Evolutionary conservation across 2,888 invertebrate species (phyloP).

Genomic region (Aproaerema taeniolella): DNA sequence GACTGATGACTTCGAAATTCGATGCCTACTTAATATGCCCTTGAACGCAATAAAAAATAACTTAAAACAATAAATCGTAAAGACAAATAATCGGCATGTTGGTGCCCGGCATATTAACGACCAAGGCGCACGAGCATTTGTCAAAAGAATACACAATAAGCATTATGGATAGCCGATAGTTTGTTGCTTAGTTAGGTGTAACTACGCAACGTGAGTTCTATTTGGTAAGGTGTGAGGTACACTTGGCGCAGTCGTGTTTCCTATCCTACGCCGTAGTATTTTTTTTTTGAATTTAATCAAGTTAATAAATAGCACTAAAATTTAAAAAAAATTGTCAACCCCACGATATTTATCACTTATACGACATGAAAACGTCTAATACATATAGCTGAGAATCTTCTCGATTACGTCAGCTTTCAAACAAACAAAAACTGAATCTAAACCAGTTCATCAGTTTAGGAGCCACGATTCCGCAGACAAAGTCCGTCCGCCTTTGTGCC

Average conservation of each 20-base stretch:
- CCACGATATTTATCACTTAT: not conserved
- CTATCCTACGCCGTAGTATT: not conserved
- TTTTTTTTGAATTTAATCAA: not conserved
- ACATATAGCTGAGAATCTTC: not conserved
- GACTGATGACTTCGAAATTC: too few species aligned
- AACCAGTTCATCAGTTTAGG: too few species aligned
- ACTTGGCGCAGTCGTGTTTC: conserved; percentile 24
- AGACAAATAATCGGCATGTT: conserved; percentile 43
- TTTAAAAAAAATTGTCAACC: not conserved
- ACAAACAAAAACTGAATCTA: too few species aligned
- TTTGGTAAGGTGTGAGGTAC: conserved; percentile 23
- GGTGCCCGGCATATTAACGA: conserved; percentile 42
- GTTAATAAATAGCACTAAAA: not conserved
- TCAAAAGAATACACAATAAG: conserved; percentile 69
- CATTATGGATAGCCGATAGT: conserved; percentile 70
- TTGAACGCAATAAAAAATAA: too few species aligned
- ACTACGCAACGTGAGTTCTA: conserved; percentile 38
- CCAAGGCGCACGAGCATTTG: conserved; percentile 50
- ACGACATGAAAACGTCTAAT: not conserved
- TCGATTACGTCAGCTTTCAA: not conserved
- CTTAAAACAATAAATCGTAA: conserved; percentile 40
- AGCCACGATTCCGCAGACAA: too few species aligned
- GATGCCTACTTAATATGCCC: too few species aligned
- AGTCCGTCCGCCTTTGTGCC: too few species aligned
- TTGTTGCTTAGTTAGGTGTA: conserved; percentile 62